Percentiles rank a stretch among this genome's conserved stretches.
phyloP scores from a whole-genome alignment of 1,140 invertebrate genomes.

The Zaprionus lachaisei region DNA sequence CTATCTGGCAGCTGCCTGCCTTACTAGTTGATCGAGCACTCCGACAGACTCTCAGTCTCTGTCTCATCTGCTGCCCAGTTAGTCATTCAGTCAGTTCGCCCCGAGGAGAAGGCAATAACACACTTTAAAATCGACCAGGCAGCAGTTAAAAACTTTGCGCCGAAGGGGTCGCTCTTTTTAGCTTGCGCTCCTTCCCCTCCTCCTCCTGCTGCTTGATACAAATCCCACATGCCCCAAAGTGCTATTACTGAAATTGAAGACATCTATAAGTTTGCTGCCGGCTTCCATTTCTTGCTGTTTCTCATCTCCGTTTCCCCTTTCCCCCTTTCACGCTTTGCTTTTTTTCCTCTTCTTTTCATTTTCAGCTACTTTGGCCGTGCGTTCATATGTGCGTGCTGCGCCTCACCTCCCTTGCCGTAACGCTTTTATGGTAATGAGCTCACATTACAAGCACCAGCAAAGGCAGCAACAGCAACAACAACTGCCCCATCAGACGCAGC shows the following conservation, averaged over 20 bases:
- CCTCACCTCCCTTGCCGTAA: slow-evolving; percentile 39
- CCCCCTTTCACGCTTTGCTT: slow-evolving; percentile 5
- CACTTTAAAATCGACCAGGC: slow-evolving; percentile 71
- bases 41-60: slow-evolving; percentile 15
- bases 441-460: slow-evolving; percentile 69
- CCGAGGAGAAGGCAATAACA: slow-evolving; percentile 39
- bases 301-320: slow-evolving; percentile 23
- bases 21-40: slow-evolving; percentile 29
- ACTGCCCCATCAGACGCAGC: slow-evolving; percentile 2
- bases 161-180: slow-evolving; percentile 43
- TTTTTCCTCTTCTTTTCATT: slow-evolving; percentile 12
- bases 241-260: slow-evolving; percentile 81
- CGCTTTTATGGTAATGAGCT: slow-evolving; percentile 82
- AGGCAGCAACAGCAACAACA: neutral
- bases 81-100: slow-evolving; percentile 28
- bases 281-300: slow-evolving; percentile 27
- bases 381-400: slow-evolving; percentile 46
- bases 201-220: slow-evolving; percentile 4
- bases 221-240: slow-evolving; percentile 73
- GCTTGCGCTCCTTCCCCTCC: neutral
- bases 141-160: slow-evolving; percentile 73
- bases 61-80: slow-evolving; percentile 11
- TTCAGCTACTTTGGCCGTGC: slow-evolving; percentile 16
- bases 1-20: slow-evolving; percentile 9
- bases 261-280: slow-evolving; percentile 67